Evolutionary conservation across 2,797 vertebrate species (phyloP).

Genomic region (Salarias fasciatus): DNA sequence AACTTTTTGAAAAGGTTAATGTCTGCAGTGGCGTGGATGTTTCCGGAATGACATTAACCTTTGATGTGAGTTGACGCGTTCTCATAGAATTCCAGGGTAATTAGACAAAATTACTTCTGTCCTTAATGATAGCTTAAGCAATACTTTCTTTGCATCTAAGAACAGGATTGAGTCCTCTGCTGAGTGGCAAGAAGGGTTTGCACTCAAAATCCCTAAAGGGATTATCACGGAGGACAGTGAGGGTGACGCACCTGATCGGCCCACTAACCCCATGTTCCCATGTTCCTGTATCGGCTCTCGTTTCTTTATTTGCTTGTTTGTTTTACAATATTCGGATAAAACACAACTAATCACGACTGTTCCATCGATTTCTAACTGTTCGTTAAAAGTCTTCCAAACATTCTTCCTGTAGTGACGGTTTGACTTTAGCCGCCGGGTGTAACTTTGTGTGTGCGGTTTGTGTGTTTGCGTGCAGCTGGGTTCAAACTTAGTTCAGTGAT

Average conservation of each 20-base stretch:
- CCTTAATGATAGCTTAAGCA: too few relatives aligned
- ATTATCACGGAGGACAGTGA: constrained; percentile 69
- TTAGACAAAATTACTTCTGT: too few relatives aligned
- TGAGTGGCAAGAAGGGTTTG: constrained; percentile 46
- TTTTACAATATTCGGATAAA: too few relatives aligned
- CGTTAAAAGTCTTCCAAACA: too few relatives aligned
- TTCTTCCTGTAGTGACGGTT: too few relatives aligned
- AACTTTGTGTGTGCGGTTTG: neutral
- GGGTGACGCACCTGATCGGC: constrained; percentile 62
- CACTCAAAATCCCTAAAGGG: constrained; percentile 66
- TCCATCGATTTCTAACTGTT: too few relatives aligned
- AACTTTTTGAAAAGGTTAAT: neutral
- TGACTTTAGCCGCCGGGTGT: neutral
- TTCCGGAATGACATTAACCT: constrained; percentile 13
- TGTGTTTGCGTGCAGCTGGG: neutral
- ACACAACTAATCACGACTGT: too few relatives aligned
- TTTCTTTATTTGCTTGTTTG: too few relatives aligned
- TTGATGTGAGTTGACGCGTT: constrained; percentile 4
- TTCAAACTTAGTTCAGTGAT: constrained; percentile 45
- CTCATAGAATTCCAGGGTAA: too few relatives aligned
- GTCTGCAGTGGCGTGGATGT: neutral
- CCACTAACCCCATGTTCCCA: constrained; percentile 63
- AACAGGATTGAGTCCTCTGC: constrained; percentile 32
- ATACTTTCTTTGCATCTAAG: neutral
- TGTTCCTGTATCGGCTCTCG: too few relatives aligned